Conservation (phyloP, 2,113 vertebrate species). For the Pterocles orientalis region DNA sequence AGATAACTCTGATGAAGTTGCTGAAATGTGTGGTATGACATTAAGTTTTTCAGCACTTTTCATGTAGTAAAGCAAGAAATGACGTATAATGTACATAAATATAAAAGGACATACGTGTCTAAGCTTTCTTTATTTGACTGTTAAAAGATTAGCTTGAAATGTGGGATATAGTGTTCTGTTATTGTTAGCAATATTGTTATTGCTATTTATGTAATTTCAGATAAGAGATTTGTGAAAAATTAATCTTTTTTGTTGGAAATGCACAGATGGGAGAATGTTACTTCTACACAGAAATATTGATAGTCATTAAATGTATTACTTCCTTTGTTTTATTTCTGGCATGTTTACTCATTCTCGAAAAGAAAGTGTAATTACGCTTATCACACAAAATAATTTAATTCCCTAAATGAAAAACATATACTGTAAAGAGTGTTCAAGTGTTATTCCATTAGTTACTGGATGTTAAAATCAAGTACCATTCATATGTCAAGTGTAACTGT, state of each 20-base stretch:
- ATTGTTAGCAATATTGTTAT: not conserved
- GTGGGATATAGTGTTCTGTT: not conserved
- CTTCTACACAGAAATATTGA: not conserved
- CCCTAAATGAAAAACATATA: not conserved
- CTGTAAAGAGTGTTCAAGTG: not conserved
- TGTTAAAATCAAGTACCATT: not conserved
- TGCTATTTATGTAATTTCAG: not conserved
- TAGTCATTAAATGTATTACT: not conserved
- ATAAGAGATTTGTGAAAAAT: not conserved
- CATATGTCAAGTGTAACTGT: not conserved
- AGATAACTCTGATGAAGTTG: conserved; percentile 95
- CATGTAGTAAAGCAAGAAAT: not conserved
- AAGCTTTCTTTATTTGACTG: not conserved
- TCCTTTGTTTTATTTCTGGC: not conserved
- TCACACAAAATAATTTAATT: not conserved
- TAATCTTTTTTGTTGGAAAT: not conserved
- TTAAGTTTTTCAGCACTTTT: not conserved
- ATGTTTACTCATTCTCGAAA: not conserved
- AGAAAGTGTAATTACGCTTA: not conserved
- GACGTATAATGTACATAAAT: not conserved
- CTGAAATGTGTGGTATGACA: conserved; percentile 90
- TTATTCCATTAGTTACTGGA: not conserved
- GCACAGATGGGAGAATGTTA: not conserved
- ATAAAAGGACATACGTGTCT: rapidly evolving
- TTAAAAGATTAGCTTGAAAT: not conserved